Evolutionary conservation across 2,888 invertebrate genomes (phyloP).

Genomic region (Hypselothyrea guttata): DNA sequence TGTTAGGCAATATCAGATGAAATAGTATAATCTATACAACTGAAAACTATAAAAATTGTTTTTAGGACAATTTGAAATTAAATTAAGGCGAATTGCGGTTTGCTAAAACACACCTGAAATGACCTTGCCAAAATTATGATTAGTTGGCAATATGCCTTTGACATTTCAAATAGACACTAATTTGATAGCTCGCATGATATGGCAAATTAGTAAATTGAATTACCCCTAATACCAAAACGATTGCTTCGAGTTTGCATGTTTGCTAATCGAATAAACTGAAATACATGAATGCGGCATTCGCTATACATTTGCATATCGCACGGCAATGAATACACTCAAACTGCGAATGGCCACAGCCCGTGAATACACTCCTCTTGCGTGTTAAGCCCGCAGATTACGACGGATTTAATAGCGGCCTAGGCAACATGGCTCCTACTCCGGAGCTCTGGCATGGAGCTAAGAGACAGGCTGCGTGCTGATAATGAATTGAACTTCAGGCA

Average conservation of each 20-base stretch:
- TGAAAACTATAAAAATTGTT: no score
- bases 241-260: slow-evolving; percentile 21
- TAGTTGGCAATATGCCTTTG: no score
- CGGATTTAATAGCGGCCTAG: not conserved
- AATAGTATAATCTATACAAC: no score
- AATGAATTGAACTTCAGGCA: slow-evolving; percentile 1
- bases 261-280: slow-evolving; percentile 18
- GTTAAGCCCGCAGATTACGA: not conserved
- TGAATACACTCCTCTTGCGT: slow-evolving; percentile 1
- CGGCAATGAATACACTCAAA: no score
- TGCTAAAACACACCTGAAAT: no score
- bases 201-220: slow-evolving; percentile 15
- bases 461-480: slow-evolving; percentile 9
- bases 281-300: slow-evolving; percentile 6
- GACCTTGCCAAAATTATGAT: no score
- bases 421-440: not conserved
- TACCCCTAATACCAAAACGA: slow-evolving; percentile 1
- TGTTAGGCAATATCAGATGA: no score
- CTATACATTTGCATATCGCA: not conserved
- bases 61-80: no score
- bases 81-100: no score
- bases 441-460: slow-evolving; percentile 2
- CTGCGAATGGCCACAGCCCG: no score
- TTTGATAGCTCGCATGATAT: not conserved
- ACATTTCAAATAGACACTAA: not conserved